A percentile compares a stretch with the other conserved stretches of the same genome.
Evolutionary conservation across 2,113 vertebrate genomes (phyloP).

Genomic region (Alectura lathami): DNA sequence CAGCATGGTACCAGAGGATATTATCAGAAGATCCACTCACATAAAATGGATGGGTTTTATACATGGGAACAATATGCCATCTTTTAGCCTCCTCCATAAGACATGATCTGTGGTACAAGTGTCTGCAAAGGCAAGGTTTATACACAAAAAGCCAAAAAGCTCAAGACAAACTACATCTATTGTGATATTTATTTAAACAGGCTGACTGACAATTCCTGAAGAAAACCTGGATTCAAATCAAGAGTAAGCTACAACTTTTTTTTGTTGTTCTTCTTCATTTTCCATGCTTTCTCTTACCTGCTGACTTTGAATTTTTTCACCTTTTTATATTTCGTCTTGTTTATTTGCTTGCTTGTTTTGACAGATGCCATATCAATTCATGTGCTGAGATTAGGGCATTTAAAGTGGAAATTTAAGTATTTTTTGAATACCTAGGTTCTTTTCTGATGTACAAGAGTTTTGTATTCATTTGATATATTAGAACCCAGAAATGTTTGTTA

Average conservation of each 20-base stretch:
- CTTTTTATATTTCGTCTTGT: neutral
- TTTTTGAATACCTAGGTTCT: neutral
- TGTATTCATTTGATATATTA: neutral
- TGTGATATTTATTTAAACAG: neutral
- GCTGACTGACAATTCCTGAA: neutral
- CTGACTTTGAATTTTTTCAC: neutral
- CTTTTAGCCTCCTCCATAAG: neutral
- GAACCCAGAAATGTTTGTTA: neutral
- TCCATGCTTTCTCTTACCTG: neutral
- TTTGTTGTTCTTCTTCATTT: neutral
- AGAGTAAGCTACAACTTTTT: neutral
- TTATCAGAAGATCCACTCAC: neutral
- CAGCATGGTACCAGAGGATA: neutral
- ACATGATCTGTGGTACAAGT: neutral
- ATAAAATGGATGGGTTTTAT: neutral
- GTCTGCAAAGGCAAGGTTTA: neutral
- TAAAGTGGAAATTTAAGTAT: neutral
- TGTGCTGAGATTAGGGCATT: neutral
- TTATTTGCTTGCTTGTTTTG: neutral
- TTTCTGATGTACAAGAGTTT: neutral
- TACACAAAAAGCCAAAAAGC: neutral
- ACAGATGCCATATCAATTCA: neutral
- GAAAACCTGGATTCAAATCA: neutral
- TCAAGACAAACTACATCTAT: neutral
- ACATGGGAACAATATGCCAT: neutral